These are phyloP conservation scores for Corynorhinus townsendii DNA, from an alignment of 2,113 vertebrate species.

Conservation along the genomic window DNA sequence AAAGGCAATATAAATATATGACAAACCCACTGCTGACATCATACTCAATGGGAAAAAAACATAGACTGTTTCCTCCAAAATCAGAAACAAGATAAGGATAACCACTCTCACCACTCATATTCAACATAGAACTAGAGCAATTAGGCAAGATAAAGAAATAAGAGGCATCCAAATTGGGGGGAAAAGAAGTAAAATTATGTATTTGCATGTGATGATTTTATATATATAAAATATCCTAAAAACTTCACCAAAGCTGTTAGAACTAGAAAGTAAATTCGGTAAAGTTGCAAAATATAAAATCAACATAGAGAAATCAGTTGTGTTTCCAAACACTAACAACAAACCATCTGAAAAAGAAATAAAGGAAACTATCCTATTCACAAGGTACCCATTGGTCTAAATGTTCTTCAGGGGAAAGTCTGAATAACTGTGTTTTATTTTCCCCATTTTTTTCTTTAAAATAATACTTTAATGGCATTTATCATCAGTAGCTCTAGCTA, in stretches of 20 bases:
- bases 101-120: not conserved
- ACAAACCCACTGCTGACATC: not conserved
- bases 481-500: not conserved
- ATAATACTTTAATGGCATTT: not conserved
- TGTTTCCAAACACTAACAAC: not conserved
- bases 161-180: not conserved
- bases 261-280: not conserved
- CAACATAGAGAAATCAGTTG: not conserved
- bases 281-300: not conserved
- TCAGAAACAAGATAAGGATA: not conserved
- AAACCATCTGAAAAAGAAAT: not conserved
- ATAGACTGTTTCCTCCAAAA: not conserved
- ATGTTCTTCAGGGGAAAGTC: not conserved
- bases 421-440: not conserved
- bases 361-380: not conserved
- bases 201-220: not conserved
- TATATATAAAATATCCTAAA: not conserved
- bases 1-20: not conserved
- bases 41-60: not conserved
- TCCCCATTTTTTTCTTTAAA: not conserved
- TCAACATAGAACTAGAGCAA: not conserved
- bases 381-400: not conserved
- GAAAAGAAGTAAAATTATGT: not conserved
- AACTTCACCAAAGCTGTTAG: not conserved
- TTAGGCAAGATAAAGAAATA: not conserved